phyloP scores from a whole-genome alignment of 1,140 invertebrate species.

The Cataglyphis hispanica region DNA sequence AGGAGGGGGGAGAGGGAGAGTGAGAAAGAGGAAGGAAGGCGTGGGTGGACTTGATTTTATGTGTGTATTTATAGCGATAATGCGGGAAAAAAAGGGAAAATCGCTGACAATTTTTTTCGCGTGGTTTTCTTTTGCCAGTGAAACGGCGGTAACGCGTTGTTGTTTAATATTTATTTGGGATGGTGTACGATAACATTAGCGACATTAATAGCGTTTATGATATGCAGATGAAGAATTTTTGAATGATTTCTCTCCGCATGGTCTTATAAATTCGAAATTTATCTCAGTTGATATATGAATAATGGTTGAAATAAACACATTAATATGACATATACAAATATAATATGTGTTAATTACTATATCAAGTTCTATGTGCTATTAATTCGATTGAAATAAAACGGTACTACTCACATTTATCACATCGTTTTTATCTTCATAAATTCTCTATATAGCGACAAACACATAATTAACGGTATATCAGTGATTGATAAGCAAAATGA shows the following conservation, averaged over 20 bases:
- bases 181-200: slow-evolving; percentile 18
- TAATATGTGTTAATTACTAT: background rate
- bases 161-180: slow-evolving; percentile 30
- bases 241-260: background rate
- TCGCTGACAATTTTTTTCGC: slow-evolving; percentile 21
- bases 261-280: slow-evolving; percentile 19
- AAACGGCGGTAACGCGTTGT: background rate
- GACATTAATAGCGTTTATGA: slow-evolving; percentile 37
- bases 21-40: background rate
- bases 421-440: background rate
- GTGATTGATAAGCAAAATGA: background rate
- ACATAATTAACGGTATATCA: slow-evolving; percentile 28
- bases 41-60: slow-evolving; percentile 39
- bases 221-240: slow-evolving; percentile 14
- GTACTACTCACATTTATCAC: background rate
- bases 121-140: background rate
- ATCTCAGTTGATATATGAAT: background rate
- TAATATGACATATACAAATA: background rate
- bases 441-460: background rate
- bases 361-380: background rate
- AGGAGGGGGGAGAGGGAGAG: background rate
- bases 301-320: slow-evolving; percentile 5
- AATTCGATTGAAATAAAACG: background rate
- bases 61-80: background rate
- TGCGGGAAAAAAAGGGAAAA: background rate